Evolutionary conservation across 2,797 vertebrate species (phyloP).

Genomic region (Sebastes nivosus): DNA sequence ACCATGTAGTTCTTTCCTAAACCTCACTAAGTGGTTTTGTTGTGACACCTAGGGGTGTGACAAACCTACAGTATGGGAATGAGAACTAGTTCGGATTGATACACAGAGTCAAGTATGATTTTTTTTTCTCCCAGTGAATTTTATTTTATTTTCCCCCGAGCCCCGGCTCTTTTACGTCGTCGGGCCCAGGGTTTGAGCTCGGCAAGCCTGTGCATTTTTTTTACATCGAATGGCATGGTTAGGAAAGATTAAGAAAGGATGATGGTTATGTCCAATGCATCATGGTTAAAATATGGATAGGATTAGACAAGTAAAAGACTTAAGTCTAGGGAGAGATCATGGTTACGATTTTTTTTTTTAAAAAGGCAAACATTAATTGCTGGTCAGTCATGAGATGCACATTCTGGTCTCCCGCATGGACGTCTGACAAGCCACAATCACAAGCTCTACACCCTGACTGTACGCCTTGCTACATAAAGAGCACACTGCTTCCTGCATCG

Average conservation of each 20-base stretch:
- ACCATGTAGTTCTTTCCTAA: too few relatives aligned
- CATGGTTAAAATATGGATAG: not conserved
- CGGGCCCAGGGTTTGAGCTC: too few relatives aligned
- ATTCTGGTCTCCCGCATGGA: too few relatives aligned
- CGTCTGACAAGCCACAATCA: too few relatives aligned
- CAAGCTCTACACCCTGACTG: too few relatives aligned
- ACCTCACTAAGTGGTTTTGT: too few relatives aligned
- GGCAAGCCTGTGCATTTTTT: not conserved
- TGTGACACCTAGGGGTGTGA: too few relatives aligned
- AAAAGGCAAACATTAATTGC: not conserved
- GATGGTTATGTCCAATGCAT: not conserved
- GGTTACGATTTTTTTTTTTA: not conserved
- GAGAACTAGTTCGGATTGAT: not conserved
- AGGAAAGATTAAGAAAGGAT: too few relatives aligned
- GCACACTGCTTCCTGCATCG: too few relatives aligned
- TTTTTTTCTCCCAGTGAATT: not conserved
- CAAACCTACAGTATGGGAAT: too few relatives aligned
- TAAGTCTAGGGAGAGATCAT: not conserved
- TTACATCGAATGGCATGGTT: not conserved
- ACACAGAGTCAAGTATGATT: not conserved
- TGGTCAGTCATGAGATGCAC: not conserved
- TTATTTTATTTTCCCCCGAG: too few relatives aligned
- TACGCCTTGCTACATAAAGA: too few relatives aligned
- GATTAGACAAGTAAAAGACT: not conserved
- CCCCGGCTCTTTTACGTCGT: not conserved